These are phyloP conservation scores for Notarius quadriscutis DNA, from an alignment of 2,113 vertebrate species.

Conservation along the genomic window DNA sequence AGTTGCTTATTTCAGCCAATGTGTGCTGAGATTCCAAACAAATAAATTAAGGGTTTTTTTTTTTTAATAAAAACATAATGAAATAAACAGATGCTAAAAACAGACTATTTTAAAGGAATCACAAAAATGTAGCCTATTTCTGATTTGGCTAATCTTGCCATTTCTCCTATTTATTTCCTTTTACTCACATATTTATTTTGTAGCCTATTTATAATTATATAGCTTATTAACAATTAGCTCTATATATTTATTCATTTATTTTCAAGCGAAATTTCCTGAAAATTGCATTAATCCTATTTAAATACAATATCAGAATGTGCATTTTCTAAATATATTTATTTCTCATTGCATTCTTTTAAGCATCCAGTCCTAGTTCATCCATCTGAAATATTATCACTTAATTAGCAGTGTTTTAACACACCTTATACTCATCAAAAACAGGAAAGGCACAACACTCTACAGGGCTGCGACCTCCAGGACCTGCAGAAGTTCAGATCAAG, in stretches of 20 bases:
- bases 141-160: not conserved
- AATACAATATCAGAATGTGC: not conserved
- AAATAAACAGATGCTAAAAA: not conserved
- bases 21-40: not conserved
- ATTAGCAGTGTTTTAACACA: not conserved
- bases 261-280: not conserved
- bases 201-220: no score
- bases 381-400: not conserved
- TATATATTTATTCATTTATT: not conserved
- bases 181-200: not conserved
- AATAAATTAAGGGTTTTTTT: not conserved
- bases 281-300: not conserved
- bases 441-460: conserved; percentile 4
- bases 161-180: not conserved
- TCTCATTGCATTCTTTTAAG: not conserved
- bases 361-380: not conserved
- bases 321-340: not conserved
- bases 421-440: not conserved
- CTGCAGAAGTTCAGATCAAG: not conserved
- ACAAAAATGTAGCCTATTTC: not conserved
- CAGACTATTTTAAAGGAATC: not conserved
- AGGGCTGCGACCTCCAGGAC: not conserved
- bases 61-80: not conserved
- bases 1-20: not conserved
- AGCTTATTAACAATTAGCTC: no score